Percentiles rank a stretch among this genome's conserved stretches.
These are phyloP conservation scores for Bombus confusus DNA, from an alignment of 1,140 invertebrate species.

Conservation along the genomic window DNA sequence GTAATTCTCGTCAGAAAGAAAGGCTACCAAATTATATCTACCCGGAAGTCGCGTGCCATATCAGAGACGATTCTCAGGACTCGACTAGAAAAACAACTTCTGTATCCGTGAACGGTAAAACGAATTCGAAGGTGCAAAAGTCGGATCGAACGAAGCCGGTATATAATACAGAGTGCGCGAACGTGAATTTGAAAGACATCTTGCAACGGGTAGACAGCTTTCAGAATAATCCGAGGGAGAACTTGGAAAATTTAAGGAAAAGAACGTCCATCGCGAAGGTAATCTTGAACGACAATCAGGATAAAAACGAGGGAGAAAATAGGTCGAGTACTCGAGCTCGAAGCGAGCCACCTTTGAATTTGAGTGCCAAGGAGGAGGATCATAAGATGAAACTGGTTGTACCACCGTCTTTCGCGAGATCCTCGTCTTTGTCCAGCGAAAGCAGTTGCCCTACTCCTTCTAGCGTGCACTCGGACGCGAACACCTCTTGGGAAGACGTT, in stretches of 20 bases:
- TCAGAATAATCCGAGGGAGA: constrained; percentile 72
- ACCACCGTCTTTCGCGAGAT: constrained; percentile 71
- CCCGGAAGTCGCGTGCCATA: constrained; percentile 47
- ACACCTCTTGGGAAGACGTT: constrained; percentile 76
- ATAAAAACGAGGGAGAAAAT: constrained; percentile 61
- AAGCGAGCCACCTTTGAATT: constrained; percentile 53
- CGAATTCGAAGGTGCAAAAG: constrained; percentile 23
- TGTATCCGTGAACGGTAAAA: constrained; percentile 23
- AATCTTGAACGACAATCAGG: constrained; percentile 75
- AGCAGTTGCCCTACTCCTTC: constrained; percentile 73
- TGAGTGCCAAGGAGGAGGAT: constrained; percentile 45
- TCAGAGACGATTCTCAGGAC: constrained; percentile 27
- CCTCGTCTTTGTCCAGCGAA: constrained; percentile 75
- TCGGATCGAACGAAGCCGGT: constrained; percentile 21
- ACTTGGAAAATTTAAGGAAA: constrained; percentile 77
- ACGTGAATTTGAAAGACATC: constrained; percentile 76
- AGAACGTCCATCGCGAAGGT: constrained; percentile 77
- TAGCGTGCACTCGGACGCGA: constrained; percentile 72
- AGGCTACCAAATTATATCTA: constrained; percentile 72
- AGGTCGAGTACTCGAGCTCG: constrained; percentile 42
- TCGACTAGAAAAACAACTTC: constrained; percentile 20
- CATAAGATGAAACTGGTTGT: constrained; percentile 63
- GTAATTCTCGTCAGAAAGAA: constrained; percentile 59
- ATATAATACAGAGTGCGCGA: constrained; percentile 12
- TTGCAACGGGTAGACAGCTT: constrained; percentile 72